A percentile compares a stretch with the other conserved stretches of the same genome.
phyloP scores from a whole-genome alignment of 2,888 invertebrate species.

The Zootermopsis nevadensis region DNA sequence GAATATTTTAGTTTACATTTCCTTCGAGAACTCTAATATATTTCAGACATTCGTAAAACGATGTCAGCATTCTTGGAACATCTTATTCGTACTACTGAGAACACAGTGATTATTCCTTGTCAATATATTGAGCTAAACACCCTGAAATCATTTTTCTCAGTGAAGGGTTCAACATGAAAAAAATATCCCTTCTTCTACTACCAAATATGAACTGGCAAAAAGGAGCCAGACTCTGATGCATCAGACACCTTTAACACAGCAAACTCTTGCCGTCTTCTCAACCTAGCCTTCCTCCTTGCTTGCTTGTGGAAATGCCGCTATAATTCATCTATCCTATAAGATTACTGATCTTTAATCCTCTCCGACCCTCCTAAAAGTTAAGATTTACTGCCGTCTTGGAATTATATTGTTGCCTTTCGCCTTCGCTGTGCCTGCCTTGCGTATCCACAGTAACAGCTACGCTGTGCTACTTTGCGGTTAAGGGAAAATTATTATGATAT shows the following conservation, averaged over 20 bases:
- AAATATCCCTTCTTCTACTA: neutral
- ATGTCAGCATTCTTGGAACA: too few species aligned
- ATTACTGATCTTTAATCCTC: constrained; percentile 83
- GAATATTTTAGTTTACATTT: too few species aligned
- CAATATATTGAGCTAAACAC: too few species aligned
- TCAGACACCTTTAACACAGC: neutral
- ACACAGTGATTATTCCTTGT: too few species aligned
- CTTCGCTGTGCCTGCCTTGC: constrained; percentile 45
- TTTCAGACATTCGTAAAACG: too few species aligned
- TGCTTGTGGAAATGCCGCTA: constrained; percentile 56
- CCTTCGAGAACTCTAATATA: too few species aligned
- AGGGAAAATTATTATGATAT: constrained; percentile 65
- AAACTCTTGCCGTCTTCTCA: constrained; percentile 36
- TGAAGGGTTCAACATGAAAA: too few species aligned
- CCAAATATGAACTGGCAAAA: neutral
- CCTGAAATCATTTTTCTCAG: too few species aligned
- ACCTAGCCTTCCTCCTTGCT: constrained; percentile 14
- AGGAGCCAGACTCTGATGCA: neutral
- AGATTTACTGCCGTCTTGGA: constrained; percentile 76
- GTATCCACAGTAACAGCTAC: constrained; percentile 29
- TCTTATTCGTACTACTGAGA: too few species aligned
- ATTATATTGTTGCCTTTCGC: constrained; percentile 70
- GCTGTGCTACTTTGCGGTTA: constrained; percentile 49
- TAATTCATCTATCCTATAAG: constrained; percentile 78
- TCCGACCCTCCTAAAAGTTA: constrained; percentile 75